These are phyloP conservation scores for Enteromius thamalakanensis DNA, from an alignment of 2,797 vertebrate genomes.

Conservation along the genomic window DNA sequence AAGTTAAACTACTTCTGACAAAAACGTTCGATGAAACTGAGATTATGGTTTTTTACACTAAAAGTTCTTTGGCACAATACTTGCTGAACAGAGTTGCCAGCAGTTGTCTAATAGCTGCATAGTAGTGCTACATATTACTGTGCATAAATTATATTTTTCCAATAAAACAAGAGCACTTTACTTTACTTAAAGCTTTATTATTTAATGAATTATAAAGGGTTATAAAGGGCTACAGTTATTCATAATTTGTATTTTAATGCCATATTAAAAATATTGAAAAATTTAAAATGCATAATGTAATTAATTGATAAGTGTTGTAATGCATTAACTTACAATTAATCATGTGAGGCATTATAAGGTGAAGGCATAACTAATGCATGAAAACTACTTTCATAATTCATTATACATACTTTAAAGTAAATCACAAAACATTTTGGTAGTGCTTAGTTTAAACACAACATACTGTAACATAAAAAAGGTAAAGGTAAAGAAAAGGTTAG, in stretches of 20 bases:
- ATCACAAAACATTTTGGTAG: too few relatives aligned
- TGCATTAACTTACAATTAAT: neutral
- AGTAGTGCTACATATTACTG: neutral
- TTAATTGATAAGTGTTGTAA: neutral
- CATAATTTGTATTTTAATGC: neutral
- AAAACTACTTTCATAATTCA: neutral
- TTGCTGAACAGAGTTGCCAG: neutral
- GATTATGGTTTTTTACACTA: neutral
- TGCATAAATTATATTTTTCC: neutral
- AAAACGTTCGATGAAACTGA: neutral
- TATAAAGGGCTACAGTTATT: neutral
- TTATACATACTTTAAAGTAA: neutral
- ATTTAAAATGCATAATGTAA: neutral
- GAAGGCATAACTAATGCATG: neutral
- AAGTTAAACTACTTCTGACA: neutral
- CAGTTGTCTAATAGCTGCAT: neutral
- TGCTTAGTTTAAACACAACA: neutral
- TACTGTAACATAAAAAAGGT: too few relatives aligned
- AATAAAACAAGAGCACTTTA: neutral
- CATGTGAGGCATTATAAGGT: neutral
- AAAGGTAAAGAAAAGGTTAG: neutral
- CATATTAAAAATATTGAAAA: neutral
- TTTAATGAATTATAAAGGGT: neutral
- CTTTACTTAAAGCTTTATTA: neutral
- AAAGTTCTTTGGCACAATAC: neutral